Percentiles rank a stretch among this genome's conserved stretches.
Evolutionary conservation across 2,113 vertebrate species (phyloP).

Genomic region (Rhagologus leucostigma): DNA sequence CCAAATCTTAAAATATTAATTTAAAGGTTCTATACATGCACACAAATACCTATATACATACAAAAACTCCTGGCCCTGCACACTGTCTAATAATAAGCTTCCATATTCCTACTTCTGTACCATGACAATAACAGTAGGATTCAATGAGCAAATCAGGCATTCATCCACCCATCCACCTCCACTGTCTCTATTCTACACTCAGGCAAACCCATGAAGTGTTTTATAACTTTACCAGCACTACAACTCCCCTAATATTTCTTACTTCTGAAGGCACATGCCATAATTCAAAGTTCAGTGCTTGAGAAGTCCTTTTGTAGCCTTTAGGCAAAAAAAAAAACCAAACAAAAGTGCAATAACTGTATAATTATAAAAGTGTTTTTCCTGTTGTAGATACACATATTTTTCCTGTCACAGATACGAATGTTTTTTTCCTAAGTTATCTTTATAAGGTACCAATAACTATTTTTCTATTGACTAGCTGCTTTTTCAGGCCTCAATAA

Average conservation of each 20-base stretch:
- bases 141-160: neutral
- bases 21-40: neutral
- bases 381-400: neutral
- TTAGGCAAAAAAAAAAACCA: neutral
- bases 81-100: neutral
- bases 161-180: neutral
- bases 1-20: neutral
- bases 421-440: neutral
- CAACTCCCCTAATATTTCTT: neutral
- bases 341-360: neutral
- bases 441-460: neutral
- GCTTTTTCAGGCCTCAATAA: constrained; percentile 88
- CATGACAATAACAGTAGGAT: neutral
- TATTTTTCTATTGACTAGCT: constrained; percentile 71
- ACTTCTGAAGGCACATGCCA: neutral
- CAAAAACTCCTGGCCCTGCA: neutral
- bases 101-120: neutral
- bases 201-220: neutral
- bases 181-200: neutral
- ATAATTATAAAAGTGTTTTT: neutral
- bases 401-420: neutral
- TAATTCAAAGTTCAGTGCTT: neutral
- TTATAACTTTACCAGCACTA: neutral
- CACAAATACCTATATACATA: neutral
- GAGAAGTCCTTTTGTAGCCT: neutral